Evolutionary conservation across 2,113 vertebrate species (phyloP).

Genomic region (Oncorhynchus tshawytscha): DNA sequence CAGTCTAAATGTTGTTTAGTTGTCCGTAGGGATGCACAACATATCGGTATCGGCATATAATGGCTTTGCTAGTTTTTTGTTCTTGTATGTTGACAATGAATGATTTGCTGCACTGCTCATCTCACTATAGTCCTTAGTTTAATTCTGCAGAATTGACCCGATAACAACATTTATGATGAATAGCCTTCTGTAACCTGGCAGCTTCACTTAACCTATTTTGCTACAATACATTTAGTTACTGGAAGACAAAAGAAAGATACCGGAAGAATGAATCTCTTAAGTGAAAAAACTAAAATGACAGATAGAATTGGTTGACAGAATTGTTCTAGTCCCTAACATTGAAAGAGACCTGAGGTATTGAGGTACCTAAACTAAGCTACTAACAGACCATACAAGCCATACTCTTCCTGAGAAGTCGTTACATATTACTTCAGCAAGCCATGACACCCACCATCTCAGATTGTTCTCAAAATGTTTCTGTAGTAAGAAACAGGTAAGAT

Average conservation of each 20-base stretch:
- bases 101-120: background rate
- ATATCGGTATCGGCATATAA: too few species aligned
- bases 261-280: background rate
- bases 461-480: too few species aligned
- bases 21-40: background rate
- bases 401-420: background rate
- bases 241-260: background rate
- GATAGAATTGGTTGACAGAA: background rate
- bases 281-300: background rate
- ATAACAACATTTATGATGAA: background rate
- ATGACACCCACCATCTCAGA: too few species aligned
- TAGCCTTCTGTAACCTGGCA: background rate
- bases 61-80: background rate
- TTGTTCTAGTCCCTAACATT: slow-evolving; percentile 5
- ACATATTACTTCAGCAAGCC: too few species aligned
- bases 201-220: slow-evolving; percentile 1
- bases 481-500: too few species aligned
- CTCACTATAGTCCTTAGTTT: background rate
- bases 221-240: background rate
- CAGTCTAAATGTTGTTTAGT: background rate
- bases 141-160: background rate
- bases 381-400: background rate
- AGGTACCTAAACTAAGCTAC: slow-evolving; percentile 46
- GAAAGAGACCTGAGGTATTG: slow-evolving; percentile 59
- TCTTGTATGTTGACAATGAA: background rate